These are phyloP conservation scores for Anabas testudineus DNA, from an alignment of 2,797 vertebrate species.

Conservation along the genomic window DNA sequence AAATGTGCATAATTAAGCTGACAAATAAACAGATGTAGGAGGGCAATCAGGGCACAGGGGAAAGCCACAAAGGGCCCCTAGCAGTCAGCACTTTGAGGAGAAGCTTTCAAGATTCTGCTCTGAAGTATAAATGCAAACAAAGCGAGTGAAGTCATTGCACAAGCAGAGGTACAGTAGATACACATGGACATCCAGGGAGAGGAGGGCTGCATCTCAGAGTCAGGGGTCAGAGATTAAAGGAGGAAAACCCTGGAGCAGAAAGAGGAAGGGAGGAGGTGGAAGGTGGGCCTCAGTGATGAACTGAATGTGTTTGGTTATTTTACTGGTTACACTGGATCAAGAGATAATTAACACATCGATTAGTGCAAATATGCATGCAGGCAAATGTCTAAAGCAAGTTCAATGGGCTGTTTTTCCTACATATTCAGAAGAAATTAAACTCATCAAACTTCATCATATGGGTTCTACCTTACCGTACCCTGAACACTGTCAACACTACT, in stretches of 20 bases:
- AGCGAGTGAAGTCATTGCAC: conserved; percentile 42
- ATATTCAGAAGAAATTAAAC: conserved; percentile 10
- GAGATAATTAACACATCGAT: background rate
- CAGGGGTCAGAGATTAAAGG: conserved; percentile 37
- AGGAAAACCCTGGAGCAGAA: conserved; percentile 43
- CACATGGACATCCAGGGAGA: conserved; percentile 53
- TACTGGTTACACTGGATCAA: background rate
- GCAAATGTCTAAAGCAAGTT: conserved; percentile 14
- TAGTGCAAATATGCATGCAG: background rate
- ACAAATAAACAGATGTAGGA: conserved; percentile 33
- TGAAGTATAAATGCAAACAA: conserved; percentile 50
- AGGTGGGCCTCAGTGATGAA: conserved; percentile 69
- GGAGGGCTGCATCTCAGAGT: conserved; percentile 67
- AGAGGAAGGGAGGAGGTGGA: conserved; percentile 37
- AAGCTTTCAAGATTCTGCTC: conserved; percentile 48
- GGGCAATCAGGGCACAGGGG: conserved; percentile 21
- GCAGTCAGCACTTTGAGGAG: conserved; percentile 38
- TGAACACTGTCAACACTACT: conserved; percentile 19
- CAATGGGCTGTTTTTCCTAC: background rate
- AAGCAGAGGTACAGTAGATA: conserved; percentile 49
- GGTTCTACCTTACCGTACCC: background rate
- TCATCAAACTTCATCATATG: background rate
- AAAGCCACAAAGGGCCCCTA: conserved; percentile 33
- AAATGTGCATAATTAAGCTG: conserved; percentile 38
- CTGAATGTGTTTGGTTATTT: conserved; percentile 78